Evolutionary conservation across 2,888 invertebrate species (phyloP).

Genomic region (Rhabditoides inermis): DNA sequence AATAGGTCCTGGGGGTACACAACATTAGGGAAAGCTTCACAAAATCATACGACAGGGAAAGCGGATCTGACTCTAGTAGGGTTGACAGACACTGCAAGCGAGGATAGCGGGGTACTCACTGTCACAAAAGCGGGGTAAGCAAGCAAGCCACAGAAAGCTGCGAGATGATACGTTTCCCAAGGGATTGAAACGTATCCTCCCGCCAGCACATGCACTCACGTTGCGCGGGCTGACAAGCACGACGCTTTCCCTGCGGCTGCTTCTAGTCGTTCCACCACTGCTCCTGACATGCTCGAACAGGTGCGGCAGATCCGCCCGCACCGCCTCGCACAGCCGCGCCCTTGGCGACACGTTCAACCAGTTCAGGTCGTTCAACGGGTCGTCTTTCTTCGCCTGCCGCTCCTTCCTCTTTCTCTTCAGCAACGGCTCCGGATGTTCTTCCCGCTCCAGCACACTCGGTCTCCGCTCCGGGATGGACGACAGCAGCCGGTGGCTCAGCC

Average conservation of each 20-base stretch:
- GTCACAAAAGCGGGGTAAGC: constrained; percentile 4
- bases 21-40: too few species aligned
- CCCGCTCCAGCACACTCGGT: not conserved
- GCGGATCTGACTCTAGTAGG: too few species aligned
- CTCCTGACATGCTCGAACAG: constrained; percentile 30
- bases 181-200: not conserved
- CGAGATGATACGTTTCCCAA: not conserved
- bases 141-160: not conserved
- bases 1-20: too few species aligned
- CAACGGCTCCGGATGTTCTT: constrained; percentile 30
- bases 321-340: constrained; percentile 19
- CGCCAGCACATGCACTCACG: constrained; percentile 21
- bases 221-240: constrained; percentile 42
- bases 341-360: constrained; percentile 49
- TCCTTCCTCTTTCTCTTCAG: constrained; percentile 41
- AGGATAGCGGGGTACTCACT: too few species aligned
- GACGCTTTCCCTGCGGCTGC: constrained; percentile 16
- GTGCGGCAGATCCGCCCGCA: constrained; percentile 33
- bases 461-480: constrained; percentile 7
- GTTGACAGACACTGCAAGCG: too few species aligned
- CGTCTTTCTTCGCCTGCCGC: constrained; percentile 26
- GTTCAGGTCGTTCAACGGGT: constrained; percentile 38
- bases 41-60: too few species aligned
- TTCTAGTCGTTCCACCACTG: constrained; percentile 9
- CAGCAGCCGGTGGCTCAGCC: not conserved